Evolutionary conservation across 2,113 vertebrate species (phyloP), one percentile per base, ranked within the genome.

Genomic region (Dromaius novaehollandiae): DNA sequence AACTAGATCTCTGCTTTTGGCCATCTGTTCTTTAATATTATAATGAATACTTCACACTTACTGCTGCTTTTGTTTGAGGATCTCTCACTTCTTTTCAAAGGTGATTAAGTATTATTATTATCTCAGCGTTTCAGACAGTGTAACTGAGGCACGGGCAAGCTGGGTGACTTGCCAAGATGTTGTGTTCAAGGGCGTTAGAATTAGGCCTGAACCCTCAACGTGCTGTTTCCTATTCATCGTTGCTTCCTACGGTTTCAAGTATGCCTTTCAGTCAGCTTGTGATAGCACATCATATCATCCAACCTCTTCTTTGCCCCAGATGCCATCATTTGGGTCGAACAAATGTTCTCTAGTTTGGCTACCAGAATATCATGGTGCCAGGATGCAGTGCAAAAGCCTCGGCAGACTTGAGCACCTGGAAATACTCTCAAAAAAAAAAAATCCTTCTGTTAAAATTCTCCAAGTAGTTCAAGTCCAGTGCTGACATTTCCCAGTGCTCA

Each of bases 1-100:
- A 98, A 96, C 89, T 93, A 88, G 71, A 88, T 83, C 92, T 86
- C 86, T 96, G 95, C 88, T 96, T 70, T 96, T 42, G 71, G 78
- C 94, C 96, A 97, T 96, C 96, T 96, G 92, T 83, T 96, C 75
- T 96, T 94, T 89, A 96, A 97, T 96, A 95, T 92, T 89, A 96
- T 95, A 93, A 96, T 89, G 92, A 93, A 94, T 85, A 86, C 94
- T 96, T 96, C 83, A 91, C 94, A 96, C 84, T 95, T 96, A 83
- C 71, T 6, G 2, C 61, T 56, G 86, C 85, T 95, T 95, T 97
- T 95, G 90, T 88, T 90, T 79, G 92, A 95, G 92, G 77, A 90
- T 79, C 89, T 95, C 94, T 91, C 79, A 60, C 88, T 91, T 89
- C 86, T 95, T 95, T 96, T 58, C 83, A 81, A 84, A 87, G 83